Evolutionary conservation across 1,140 invertebrate genomes (phyloP).

Genomic region (Drosophila leontia): DNA sequence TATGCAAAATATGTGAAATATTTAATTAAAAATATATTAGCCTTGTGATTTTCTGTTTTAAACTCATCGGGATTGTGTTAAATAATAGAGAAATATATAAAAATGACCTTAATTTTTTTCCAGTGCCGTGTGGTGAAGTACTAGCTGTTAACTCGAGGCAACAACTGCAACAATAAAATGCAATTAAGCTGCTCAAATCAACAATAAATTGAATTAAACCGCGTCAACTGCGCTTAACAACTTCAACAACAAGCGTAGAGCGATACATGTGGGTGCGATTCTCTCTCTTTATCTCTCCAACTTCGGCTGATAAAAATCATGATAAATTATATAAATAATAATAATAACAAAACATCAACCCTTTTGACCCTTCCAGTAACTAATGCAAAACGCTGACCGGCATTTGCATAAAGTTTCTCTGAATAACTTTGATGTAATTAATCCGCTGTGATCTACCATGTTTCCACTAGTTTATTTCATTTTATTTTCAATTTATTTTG

Average conservation of each 20-base stretch:
- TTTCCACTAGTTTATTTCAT: constrained; percentile 47
- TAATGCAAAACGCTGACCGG: constrained; percentile 37
- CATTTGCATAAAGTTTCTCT: constrained; percentile 59
- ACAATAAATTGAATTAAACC: constrained; percentile 79
- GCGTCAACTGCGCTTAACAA: constrained; percentile 52
- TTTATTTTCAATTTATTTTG: constrained; percentile 47
- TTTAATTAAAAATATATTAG: background rate
- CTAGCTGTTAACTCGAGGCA: constrained; percentile 25
- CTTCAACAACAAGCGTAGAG: constrained; percentile 9
- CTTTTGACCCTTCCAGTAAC: constrained; percentile 6
- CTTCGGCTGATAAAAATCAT: background rate
- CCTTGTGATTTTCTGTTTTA: background rate
- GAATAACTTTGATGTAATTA: constrained; percentile 54
- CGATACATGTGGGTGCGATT: constrained; percentile 36
- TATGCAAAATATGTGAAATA: background rate
- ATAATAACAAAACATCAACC: background rate
- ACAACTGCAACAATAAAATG: constrained; percentile 63
- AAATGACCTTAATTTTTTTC: constrained; percentile 2
- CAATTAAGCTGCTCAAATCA: constrained; percentile 75
- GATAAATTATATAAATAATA: background rate
- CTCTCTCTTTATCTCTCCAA: background rate
- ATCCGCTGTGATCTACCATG: constrained; percentile 39
- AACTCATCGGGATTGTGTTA: background rate
- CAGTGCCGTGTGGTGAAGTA: constrained; percentile 31
- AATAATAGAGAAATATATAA: background rate